phyloP scores from a whole-genome alignment of 2,888 invertebrate species.

The Nephrocerus scutellatus region DNA sequence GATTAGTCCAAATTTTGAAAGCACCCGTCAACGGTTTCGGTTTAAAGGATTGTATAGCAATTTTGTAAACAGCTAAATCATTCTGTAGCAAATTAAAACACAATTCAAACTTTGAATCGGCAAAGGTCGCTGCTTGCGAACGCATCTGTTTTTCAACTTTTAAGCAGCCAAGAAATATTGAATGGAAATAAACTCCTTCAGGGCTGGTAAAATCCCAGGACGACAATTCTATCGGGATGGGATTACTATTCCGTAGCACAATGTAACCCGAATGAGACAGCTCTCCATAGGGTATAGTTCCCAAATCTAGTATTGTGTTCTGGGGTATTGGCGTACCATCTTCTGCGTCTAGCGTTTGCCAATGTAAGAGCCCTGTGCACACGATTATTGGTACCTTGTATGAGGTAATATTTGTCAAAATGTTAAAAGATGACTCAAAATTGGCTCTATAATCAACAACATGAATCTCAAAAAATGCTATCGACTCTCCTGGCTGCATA shows the following conservation, averaged over 20 bases:
- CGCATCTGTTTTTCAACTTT: conserved; percentile 2
- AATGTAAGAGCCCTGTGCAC: conserved; percentile 48
- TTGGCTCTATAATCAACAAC: conserved; percentile 34
- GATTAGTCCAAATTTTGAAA: conserved; percentile 65
- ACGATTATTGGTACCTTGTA: conserved; percentile 50
- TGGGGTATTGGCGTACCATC: no score
- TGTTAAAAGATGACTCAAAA: conserved; percentile 34
- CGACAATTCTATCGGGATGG: conserved; percentile 37
- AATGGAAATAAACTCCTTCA: conserved; percentile 35
- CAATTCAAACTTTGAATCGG: conserved; percentile 26
- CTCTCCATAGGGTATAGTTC: conserved; percentile 41
- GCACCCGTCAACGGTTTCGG: conserved; percentile 63
- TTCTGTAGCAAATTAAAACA: conserved; percentile 32
- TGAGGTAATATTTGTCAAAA: conserved; percentile 50
- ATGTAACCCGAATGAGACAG: conserved; percentile 40
- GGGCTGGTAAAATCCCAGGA: conserved; percentile 43
- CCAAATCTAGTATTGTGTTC: conserved; percentile 39
- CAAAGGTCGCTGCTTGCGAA: conserved; percentile 16
- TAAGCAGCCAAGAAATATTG: conserved; percentile 55
- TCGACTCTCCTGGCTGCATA: conserved; percentile 34
- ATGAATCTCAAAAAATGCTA: conserved; percentile 34
- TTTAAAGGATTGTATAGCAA: conserved; percentile 58
- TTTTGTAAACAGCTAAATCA: conserved; percentile 51
- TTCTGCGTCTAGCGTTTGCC: conserved; percentile 33
- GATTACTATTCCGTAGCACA: conserved; percentile 41